phyloP scores from a whole-genome alignment of 2,888 invertebrate genomes.

The Eilema depressum region DNA sequence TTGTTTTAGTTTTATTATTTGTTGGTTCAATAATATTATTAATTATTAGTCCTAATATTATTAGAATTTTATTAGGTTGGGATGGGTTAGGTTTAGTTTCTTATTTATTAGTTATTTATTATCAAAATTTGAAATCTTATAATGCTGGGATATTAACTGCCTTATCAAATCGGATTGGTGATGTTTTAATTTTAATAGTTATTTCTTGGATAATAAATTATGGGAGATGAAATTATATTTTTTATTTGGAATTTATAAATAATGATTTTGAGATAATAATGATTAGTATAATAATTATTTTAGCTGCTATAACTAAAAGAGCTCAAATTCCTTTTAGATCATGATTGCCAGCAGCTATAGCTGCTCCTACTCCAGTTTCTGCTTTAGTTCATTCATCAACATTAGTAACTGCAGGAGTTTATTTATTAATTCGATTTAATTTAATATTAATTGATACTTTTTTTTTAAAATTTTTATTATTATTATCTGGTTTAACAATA shows the following conservation, averaged over 20 bases:
- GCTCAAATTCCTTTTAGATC: conserved; percentile 94
- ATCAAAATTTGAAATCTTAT: conserved; percentile 89
- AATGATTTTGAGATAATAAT: conserved; percentile 76
- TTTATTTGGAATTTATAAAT: conserved; percentile 83
- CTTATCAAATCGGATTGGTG: conserved; percentile 91
- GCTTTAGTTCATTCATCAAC: conserved; percentile 92
- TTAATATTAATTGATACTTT: conserved; percentile 73
- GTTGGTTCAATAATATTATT: conserved; percentile 89
- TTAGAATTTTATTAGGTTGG: conserved; percentile 91
- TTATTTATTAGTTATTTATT: conserved; percentile 91
- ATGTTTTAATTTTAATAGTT: conserved; percentile 89
- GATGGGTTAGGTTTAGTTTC: conserved; percentile 91
- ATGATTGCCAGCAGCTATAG: conserved; percentile 92
- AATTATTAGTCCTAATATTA: conserved; percentile 90
- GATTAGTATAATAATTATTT: conserved; percentile 77
- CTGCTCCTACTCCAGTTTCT: conserved; percentile 92
- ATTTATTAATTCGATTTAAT: conserved; percentile 91
- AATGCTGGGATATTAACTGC: conserved; percentile 91
- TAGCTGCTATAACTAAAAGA: conserved; percentile 91
- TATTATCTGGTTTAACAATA: conserved; percentile 87
- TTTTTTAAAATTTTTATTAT: conserved; percentile 82
- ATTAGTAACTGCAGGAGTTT: conserved; percentile 92
- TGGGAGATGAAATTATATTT: conserved; percentile 85
- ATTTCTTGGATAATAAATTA: conserved; percentile 87
- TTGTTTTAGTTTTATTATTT: conserved; percentile 89